These are phyloP conservation scores for Lagorchestes hirsutus DNA, from an alignment of 2,797 vertebrate species.

Conservation along the genomic window DNA sequence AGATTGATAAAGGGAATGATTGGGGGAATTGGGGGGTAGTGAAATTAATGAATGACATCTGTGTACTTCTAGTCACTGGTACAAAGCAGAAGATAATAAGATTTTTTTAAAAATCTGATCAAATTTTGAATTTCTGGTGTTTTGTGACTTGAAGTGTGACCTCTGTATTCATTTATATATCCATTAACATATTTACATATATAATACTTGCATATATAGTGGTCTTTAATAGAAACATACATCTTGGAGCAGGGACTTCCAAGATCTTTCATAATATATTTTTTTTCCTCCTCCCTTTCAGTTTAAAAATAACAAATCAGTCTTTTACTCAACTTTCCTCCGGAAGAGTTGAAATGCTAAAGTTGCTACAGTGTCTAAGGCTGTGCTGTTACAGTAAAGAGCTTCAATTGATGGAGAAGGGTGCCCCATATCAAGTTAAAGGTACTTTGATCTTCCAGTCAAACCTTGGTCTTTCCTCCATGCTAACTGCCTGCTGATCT, in stretches of 20 bases:
- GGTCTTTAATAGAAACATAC: conserved; percentile 59
- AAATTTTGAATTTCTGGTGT: conserved; percentile 33
- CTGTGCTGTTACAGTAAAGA: not conserved
- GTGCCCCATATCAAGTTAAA: not conserved
- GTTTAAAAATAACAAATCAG: conserved; percentile 64
- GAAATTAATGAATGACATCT: not conserved
- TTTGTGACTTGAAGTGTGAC: conserved; percentile 62
- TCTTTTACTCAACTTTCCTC: conserved; percentile 52
- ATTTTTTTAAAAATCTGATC: conserved; percentile 5
- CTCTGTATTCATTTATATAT: conserved; percentile 28
- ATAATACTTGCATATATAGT: conserved; percentile 53
- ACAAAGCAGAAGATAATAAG: not conserved
- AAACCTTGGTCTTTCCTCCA: not conserved
- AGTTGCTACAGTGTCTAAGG: not conserved
- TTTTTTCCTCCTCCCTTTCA: conserved; percentile 49
- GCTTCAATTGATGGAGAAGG: not conserved
- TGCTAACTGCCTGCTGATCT: not conserved
- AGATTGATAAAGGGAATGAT: not conserved
- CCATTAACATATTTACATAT: conserved; percentile 45
- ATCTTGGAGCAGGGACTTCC: conserved; percentile 51
- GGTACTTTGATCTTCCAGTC: not conserved
- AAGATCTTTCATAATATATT: conserved; percentile 47
- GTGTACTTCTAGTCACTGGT: not conserved
- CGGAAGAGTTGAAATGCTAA: conserved; percentile 42
- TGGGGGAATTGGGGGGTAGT: not conserved